Conservation (phyloP, 1,140 invertebrate species). For the Cotesia vestalis region DNA sequence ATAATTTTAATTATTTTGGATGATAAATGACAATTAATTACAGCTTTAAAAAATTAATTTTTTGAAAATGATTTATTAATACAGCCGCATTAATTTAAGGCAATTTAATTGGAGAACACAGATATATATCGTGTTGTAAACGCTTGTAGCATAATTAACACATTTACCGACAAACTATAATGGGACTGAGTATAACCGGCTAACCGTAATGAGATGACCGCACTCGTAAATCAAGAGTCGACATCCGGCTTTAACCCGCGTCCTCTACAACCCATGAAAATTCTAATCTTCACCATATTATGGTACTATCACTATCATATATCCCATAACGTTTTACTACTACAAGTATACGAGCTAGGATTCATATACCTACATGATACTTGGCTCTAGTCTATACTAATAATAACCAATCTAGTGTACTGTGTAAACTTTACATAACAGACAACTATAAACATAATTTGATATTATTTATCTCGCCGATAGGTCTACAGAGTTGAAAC, state of each 20-base stretch:
- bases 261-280: neutral
- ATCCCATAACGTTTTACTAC: no score
- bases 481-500: no score
- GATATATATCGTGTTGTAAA: slow-evolving; percentile 24
- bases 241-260: slow-evolving; percentile 36
- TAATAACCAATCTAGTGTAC: no score
- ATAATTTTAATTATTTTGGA: neutral
- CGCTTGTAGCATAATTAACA: slow-evolving; percentile 41
- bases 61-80: slow-evolving; percentile 6
- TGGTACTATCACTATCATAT: no score
- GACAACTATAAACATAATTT: no score
- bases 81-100: slow-evolving; percentile 22
- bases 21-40: neutral
- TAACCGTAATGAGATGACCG: slow-evolving; percentile 43
- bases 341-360: no score
- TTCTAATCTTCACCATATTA: slow-evolving; percentile 10
- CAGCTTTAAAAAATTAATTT: neutral
- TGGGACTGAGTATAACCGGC: slow-evolving; percentile 41
- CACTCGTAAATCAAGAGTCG: slow-evolving; percentile 43
- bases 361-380: no score
- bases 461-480: no score
- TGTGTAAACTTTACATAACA: no score
- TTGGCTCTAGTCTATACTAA: no score
- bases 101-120: slow-evolving; percentile 35
- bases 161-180: slow-evolving; percentile 44